A percentile compares a stretch with the other conserved stretches of the same genome.
Conservation (phyloP, 2,113 vertebrate species). For the Benitochromis conjunctus region DNA sequence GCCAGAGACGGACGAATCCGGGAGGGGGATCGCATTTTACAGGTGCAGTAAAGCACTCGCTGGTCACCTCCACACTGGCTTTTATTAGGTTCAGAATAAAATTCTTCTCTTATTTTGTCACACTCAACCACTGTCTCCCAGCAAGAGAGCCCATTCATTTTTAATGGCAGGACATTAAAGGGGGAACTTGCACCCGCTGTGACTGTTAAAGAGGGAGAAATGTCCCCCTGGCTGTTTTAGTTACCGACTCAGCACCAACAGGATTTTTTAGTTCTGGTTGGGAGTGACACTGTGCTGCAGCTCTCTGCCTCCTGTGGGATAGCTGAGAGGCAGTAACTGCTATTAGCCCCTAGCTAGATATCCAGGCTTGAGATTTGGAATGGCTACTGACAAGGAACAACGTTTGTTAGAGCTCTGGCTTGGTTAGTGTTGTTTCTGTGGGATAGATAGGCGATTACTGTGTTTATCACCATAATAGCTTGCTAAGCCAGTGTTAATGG, state of each 20-base stretch:
- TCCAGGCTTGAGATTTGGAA: not conserved
- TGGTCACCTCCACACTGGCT: not conserved
- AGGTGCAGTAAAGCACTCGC: conserved; percentile 70
- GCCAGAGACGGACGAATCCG: conserved; percentile 91
- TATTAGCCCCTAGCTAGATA: conserved; percentile 27
- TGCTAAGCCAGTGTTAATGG: not conserved
- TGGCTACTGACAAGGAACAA: not conserved
- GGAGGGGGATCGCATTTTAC: conserved; percentile 94
- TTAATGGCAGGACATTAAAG: conserved; percentile 69
- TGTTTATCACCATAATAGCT: not conserved
- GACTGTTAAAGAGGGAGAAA: conserved; percentile 48
- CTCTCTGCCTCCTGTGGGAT: conserved; percentile 9
- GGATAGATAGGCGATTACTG: not conserved
- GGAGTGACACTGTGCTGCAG: conserved; percentile 9
- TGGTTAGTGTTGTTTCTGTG: not conserved
- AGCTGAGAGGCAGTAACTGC: conserved; percentile 18
- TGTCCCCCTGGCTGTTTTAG: conserved; percentile 59
- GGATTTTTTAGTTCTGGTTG: conserved; percentile 45
- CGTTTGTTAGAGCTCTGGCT: not conserved
- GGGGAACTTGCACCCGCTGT: conserved; percentile 39
- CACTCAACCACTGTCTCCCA: conserved; percentile 35
- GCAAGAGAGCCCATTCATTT: conserved; percentile 63
- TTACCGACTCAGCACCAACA: conserved; percentile 62
- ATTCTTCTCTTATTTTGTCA: conserved; percentile 33
- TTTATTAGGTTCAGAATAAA: conserved; percentile 40